These are phyloP conservation scores for Pandion haliaetus DNA, from an alignment of 2,113 vertebrate genomes.

Conservation along the genomic window DNA sequence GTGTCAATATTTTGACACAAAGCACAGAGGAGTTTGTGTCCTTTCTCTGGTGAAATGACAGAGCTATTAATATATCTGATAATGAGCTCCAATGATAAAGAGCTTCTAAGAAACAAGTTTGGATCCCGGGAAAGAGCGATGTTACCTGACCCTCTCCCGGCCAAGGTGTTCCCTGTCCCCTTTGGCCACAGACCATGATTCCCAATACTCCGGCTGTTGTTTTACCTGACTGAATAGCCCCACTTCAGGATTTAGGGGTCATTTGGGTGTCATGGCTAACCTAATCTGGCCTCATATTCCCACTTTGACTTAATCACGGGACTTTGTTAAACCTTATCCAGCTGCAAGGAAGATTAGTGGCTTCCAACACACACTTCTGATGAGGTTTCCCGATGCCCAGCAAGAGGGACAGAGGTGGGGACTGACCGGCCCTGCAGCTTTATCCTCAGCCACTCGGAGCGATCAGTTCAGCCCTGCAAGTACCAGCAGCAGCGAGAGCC, in stretches of 20 bases:
- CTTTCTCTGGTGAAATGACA: background rate
- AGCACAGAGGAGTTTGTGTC: background rate
- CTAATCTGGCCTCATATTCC: background rate
- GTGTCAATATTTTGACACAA: background rate
- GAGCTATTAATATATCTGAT: background rate
- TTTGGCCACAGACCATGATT: background rate
- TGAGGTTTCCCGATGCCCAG: rapidly evolving
- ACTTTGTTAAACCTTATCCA: background rate
- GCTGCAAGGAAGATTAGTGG: background rate
- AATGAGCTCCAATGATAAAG: background rate
- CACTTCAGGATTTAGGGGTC: background rate
- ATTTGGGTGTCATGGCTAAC: background rate
- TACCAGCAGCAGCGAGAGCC: background rate
- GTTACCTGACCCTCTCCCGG: background rate
- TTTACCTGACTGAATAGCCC: background rate
- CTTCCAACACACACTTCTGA: background rate
- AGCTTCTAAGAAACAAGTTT: background rate
- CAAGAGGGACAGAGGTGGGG: background rate
- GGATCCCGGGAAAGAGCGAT: background rate
- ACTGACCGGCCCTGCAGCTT: rapidly evolving
- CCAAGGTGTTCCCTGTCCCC: background rate
- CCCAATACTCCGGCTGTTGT: background rate
- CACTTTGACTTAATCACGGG: background rate
- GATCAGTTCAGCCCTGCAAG: background rate
- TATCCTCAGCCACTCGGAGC: rapidly evolving